Conservation (phyloP, 2,888 invertebrate species). For the Sabatieria punctata region DNA sequence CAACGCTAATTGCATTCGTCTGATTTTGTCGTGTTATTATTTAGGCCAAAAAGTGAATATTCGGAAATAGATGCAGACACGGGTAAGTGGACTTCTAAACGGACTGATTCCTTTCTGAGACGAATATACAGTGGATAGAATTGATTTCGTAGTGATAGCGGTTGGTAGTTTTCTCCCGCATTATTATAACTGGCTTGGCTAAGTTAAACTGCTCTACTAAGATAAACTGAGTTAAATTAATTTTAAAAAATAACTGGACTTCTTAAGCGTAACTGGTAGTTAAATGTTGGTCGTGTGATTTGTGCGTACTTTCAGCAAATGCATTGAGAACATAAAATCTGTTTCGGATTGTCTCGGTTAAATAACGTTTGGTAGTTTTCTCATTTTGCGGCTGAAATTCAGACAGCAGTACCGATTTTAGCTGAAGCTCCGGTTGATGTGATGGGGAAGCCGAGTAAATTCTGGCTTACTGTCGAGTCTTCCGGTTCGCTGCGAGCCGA, state of each 20-base stretch:
- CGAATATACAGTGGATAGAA: conserved; percentile 45
- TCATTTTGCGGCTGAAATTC: neutral
- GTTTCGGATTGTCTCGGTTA: neutral
- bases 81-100: conserved; percentile 31
- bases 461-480: conserved; percentile 88
- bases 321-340: no score
- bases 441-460: conserved; percentile 88
- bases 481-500: conserved; percentile 84
- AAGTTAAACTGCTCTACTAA: no score
- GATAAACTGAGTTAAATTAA: no score
- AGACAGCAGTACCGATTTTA: conserved; percentile 32
- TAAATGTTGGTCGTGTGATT: no score
- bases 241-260: no score
- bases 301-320: no score
- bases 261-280: no score
- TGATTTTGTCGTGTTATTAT: conserved; percentile 12
- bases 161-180: no score
- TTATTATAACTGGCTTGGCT: no score
- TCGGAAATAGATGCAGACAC: conserved; percentile 62
- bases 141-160: no score
- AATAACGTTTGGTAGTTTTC: neutral
- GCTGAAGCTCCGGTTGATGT: conserved; percentile 81
- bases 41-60: conserved; percentile 79
- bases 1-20: neutral
- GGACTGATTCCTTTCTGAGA: conserved; percentile 35